A percentile compares a stretch with the other conserved stretches of the same genome.
Evolutionary conservation across 2,113 vertebrate species (phyloP).

Genomic region (Piprites chloris): DNA sequence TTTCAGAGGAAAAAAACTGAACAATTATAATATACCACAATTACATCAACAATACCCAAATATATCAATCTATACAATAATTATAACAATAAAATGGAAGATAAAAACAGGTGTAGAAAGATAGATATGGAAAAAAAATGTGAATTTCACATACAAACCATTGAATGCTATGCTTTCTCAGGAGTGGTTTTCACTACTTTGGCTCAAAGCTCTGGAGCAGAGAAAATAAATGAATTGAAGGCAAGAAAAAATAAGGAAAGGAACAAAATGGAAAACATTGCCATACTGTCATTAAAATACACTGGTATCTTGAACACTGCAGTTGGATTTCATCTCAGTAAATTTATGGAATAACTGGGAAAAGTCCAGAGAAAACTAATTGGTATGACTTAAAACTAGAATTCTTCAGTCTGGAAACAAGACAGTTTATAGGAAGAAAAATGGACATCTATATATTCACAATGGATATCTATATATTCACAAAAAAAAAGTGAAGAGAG

Average conservation of each 20-base stretch:
- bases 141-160: background rate
- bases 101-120: background rate
- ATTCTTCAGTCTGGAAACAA: background rate
- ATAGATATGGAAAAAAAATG: background rate
- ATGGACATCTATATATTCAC: background rate
- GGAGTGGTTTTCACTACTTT: background rate
- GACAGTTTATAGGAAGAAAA: background rate
- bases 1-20: background rate
- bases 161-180: background rate
- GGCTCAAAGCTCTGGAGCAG: background rate
- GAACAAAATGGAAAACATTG: background rate
- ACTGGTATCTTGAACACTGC: background rate
- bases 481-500: accelerated
- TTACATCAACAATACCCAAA: no score
- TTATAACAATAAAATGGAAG: background rate
- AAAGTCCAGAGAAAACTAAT: background rate
- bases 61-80: no score
- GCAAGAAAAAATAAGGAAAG: background rate
- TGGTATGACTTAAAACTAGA: background rate
- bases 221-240: background rate
- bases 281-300: background rate
- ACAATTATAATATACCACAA: background rate
- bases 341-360: background rate
- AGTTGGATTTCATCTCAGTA: background rate
- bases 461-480: background rate